A percentile compares a stretch with the other conserved stretches of the same genome.
Conservation (phyloP, 1,140 invertebrate genomes). For the Pogonomyrmex barbatus region DNA sequence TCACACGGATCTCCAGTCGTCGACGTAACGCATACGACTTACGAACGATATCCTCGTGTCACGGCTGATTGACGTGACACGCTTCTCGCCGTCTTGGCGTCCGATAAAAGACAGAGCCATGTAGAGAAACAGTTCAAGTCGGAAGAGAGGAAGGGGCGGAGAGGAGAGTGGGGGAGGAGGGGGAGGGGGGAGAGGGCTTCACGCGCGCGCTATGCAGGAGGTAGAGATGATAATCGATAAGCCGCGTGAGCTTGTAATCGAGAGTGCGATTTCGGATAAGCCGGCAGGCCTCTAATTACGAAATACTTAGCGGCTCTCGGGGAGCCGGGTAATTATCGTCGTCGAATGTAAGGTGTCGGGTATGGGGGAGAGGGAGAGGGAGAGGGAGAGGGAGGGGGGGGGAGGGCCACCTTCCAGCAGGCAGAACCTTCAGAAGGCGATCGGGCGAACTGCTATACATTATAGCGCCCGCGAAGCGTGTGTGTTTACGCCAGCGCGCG, state of each 20-base stretch:
- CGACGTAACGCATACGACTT: background rate
- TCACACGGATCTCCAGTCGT: background rate
- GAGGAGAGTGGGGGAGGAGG: no score
- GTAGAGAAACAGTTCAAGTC: constrained; percentile 6
- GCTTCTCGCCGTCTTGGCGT: background rate
- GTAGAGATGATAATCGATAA: constrained; percentile 57
- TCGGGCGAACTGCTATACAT: constrained; percentile 26
- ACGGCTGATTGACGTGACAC: background rate
- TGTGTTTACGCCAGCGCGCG: constrained; percentile 59
- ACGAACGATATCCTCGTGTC: background rate
- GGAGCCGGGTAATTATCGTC: constrained; percentile 50
- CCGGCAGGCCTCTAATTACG: constrained; percentile 53
- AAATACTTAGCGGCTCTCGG: constrained; percentile 55
- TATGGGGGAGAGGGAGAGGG: no score
- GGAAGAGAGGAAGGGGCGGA: no score
- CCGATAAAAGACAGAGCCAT: constrained; percentile 2
- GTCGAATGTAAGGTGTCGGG: constrained; percentile 40
- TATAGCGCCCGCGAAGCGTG: constrained; percentile 2
- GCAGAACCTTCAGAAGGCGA: constrained; percentile 36
- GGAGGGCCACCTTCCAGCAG: constrained; percentile 29
- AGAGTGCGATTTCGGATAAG: constrained; percentile 59
- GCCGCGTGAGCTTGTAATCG: constrained; percentile 51
- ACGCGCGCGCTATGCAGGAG: constrained; percentile 50
- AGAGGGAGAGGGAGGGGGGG: no score
- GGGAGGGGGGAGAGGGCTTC: no score